Evolutionary conservation across 2,888 invertebrate species (phyloP), one percentile per base, ranked within the genome.

Genomic region (Exephanes ischioxanthus): DNA sequence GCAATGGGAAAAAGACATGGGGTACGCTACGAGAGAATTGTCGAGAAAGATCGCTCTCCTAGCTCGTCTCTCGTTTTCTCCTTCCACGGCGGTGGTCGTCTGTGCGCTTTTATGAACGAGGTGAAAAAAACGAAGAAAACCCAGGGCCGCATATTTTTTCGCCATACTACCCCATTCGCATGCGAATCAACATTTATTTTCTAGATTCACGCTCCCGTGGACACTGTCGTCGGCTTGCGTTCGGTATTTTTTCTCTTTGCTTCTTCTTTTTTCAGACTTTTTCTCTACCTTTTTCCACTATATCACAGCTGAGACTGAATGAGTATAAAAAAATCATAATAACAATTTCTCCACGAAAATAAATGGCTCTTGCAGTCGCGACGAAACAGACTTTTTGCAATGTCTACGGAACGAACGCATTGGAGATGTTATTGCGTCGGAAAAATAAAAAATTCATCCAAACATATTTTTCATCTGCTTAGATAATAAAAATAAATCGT

Each of bases 151-250:
- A 76, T 76, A 71, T 79, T 79, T 80, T 83, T 63, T 79, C 58
- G 51, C 72, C n/a, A n/a, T 66, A 67, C 67, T 37, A 41, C 73
- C 73, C 79, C 83, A 76, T 84, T 84, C 84, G 80, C 70, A 37
- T 58, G 26, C 66, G 70, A 84, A 76, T 80, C 84, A 84, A 84
- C 84, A 84, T 84, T 84, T 80, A 84, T 84, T 84, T 84, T 76
- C 84, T 76, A 37, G 53, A 76, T 82, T 73, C 67, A 81, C 81
- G 78, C 78, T 63, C 41, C 51, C 48, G 37, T 45, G 68, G 67
- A 78, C 80, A 37, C 77, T 68, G 55, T 53, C 41, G 33, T 14
- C 7, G 26, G 26, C 58, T 48, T 48, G 45, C 16, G 14, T 48
- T 48, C 45, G 45, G 45, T 48, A 14, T 48, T 16, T 48, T 48